phyloP scores from a whole-genome alignment of 2,113 vertebrate genomes.

The Coptodon bakossiorum region DNA sequence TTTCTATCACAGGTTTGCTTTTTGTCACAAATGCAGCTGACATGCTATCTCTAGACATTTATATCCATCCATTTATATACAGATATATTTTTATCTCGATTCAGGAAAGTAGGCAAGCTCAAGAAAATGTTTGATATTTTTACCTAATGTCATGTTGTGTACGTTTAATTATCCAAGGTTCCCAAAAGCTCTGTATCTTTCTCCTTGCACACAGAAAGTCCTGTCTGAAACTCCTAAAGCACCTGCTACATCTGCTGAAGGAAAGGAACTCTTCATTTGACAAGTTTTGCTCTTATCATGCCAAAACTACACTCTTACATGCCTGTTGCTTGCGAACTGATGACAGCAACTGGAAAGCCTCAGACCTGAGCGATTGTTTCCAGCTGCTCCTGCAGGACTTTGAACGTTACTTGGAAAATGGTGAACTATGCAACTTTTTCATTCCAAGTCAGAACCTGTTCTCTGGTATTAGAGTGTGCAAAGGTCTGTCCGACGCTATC shows the following conservation, averaged over 20 bases:
- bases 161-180: not conserved
- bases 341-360: conserved; percentile 66
- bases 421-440: conserved; percentile 76
- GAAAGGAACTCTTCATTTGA: conserved; percentile 52
- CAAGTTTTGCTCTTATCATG: conserved; percentile 79
- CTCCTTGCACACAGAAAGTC: conserved; percentile 66
- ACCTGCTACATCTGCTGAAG: conserved; percentile 76
- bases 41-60: fast-evolving
- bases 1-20: not conserved
- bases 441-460: conserved; percentile 79
- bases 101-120: fast-evolving
- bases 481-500: conserved; percentile 56
- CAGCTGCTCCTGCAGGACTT: conserved; percentile 66
- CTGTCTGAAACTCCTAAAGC: conserved; percentile 85
- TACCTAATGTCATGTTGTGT: not conserved
- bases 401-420: conserved; percentile 44
- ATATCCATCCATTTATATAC: not conserved
- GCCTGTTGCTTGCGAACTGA: conserved; percentile 51
- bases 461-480: not conserved
- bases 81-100: too few relatives aligned
- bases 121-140: not conserved
- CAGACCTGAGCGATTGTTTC: conserved; percentile 69
- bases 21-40: not conserved
- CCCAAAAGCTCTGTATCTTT: not conserved
- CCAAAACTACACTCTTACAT: conserved; percentile 80